phyloP scores from a whole-genome alignment of 2,113 vertebrate species.

The Lepisosteus oculatus region DNA sequence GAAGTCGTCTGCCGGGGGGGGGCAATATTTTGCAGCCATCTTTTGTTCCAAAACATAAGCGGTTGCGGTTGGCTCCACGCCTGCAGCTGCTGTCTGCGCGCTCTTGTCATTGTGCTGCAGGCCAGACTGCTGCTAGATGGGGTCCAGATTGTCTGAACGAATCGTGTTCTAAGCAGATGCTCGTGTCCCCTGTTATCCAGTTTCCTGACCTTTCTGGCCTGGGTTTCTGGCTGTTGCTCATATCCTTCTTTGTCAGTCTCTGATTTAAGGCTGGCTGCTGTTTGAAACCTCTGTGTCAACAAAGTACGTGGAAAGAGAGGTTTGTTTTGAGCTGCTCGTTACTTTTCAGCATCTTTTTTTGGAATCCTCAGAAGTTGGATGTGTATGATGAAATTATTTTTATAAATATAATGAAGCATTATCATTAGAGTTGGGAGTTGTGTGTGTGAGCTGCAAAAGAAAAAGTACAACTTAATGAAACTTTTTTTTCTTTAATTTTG shows the following conservation, averaged over 20 bases:
- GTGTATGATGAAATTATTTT: too few species aligned
- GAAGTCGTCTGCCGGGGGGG: slow-evolving; percentile 32
- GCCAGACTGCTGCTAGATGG: slow-evolving; percentile 1
- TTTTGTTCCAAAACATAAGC: slow-evolving; percentile 58
- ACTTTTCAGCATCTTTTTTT: too few species aligned
- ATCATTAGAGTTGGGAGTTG: too few species aligned
- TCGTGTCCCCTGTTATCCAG: slow-evolving; percentile 3
- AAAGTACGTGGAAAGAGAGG: too few species aligned
- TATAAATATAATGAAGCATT: too few species aligned
- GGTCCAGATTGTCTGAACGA: slow-evolving; percentile 27
- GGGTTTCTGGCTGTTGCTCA: neutral
- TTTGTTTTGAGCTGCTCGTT: too few species aligned
- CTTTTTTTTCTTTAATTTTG: neutral
- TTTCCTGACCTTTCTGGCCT: neutral
- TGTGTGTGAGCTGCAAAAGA: neutral
- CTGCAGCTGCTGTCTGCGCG: slow-evolving; percentile 60
- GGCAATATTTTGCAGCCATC: slow-evolving; percentile 34
- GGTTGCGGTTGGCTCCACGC: slow-evolving; percentile 29
- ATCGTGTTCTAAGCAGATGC: slow-evolving; percentile 13
- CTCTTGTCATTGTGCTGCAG: slow-evolving; percentile 41
- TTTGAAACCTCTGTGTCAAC: too few species aligned
- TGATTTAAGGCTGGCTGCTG: too few species aligned
- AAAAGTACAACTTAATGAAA: neutral
- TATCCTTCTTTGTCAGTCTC: neutral
- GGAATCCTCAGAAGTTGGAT: too few species aligned